A percentile compares a stretch with the other conserved stretches of the same genome.
Evolutionary conservation across 2,888 invertebrate species (phyloP).

Genomic region (Strigamia crassipes): DNA sequence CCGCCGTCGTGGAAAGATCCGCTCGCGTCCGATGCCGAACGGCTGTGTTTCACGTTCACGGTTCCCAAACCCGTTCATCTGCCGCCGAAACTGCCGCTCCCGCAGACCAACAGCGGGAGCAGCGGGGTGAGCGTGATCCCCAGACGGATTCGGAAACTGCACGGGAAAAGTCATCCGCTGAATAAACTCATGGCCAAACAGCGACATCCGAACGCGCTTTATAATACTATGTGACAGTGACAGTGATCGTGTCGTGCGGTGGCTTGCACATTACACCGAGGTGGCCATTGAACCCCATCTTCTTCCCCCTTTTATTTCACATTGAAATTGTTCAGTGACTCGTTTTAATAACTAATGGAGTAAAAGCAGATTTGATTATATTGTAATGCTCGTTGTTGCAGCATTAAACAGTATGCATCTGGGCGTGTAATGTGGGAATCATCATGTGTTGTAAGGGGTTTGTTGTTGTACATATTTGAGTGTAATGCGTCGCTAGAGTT

Average conservation of each 20-base stretch:
- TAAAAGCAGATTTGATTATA: neutral
- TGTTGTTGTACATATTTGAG: slow-evolving; percentile 14
- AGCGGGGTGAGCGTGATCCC: slow-evolving; percentile 3
- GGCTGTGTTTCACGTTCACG: slow-evolving; percentile 1
- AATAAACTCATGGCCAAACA: slow-evolving; percentile 68
- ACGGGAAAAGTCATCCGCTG: slow-evolving; percentile 90
- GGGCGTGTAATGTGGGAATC: neutral
- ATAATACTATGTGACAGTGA: slow-evolving; percentile 49
- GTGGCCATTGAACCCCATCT: neutral
- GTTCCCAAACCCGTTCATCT: slow-evolving; percentile 38
- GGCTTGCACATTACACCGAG: neutral
- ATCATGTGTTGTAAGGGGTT: neutral
- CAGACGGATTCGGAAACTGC: slow-evolving; percentile 73
- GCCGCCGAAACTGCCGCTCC: slow-evolving; percentile 28
- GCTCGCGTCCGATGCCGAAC: slow-evolving; percentile 44
- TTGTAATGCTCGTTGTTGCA: slow-evolving; percentile 28
- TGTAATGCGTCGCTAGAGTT: neutral
- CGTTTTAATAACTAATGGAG: neutral
- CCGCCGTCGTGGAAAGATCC: neutral
- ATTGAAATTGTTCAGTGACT: slow-evolving; percentile 22
- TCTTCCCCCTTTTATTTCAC: neutral
- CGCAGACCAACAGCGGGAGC: slow-evolving; percentile 46
- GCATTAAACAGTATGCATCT: neutral
- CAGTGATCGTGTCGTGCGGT: neutral
- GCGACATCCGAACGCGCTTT: slow-evolving; percentile 47